Evolutionary conservation across 2,888 invertebrate genomes (phyloP).

Genomic region (Orthosia cruda): DNA sequence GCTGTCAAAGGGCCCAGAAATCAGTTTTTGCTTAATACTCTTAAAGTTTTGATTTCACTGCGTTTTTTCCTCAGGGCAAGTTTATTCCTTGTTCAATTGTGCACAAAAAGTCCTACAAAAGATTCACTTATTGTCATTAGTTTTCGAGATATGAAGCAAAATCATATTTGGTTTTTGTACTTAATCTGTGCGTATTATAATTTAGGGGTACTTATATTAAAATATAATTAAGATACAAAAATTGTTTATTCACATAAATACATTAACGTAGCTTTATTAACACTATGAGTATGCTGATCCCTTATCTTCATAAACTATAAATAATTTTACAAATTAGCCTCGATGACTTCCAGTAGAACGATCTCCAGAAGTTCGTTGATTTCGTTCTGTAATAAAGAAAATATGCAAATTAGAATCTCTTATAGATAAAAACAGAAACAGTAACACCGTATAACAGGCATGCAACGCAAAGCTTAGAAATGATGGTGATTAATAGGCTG

Average conservation of each 20-base stretch:
- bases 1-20: too few species aligned
- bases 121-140: too few species aligned
- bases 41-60: too few species aligned
- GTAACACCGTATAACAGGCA: neutral
- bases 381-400: constrained; percentile 52
- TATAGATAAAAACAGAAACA: neutral
- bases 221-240: neutral
- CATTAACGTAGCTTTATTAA: neutral
- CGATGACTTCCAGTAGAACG: constrained; percentile 50
- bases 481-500: too few species aligned
- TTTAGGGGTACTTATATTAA: neutral
- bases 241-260: constrained; percentile 32
- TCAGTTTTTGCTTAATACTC: too few species aligned
- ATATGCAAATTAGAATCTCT: neutral
- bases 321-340: constrained; percentile 51
- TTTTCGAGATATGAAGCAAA: too few species aligned
- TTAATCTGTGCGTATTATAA: too few species aligned
- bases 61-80: too few species aligned
- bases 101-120: too few species aligned
- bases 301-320: neutral
- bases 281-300: constrained; percentile 17
- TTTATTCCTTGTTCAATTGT: too few species aligned
- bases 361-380: constrained; percentile 62
- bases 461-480: neutral
- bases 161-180: too few species aligned